phyloP scores from a whole-genome alignment of 2,888 invertebrate genomes.

The Eristalinus aeneus region DNA sequence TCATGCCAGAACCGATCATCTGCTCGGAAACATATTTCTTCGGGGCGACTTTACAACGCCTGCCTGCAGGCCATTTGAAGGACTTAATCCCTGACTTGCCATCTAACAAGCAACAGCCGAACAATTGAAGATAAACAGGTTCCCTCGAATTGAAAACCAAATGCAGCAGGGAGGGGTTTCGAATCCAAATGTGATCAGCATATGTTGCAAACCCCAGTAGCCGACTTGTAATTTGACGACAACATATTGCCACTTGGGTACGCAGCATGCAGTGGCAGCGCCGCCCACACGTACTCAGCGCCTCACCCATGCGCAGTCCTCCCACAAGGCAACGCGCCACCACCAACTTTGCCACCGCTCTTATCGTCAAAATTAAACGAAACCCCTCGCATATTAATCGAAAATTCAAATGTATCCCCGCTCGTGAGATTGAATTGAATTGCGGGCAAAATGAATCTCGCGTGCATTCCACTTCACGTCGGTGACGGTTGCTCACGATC shows the following conservation, averaged over 20 bases:
- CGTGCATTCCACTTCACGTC: background rate
- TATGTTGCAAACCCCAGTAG: background rate
- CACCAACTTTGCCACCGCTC: background rate
- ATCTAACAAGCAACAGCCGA: no score
- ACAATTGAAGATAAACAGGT: no score
- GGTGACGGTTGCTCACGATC: conserved; percentile 23
- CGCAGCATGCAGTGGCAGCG: background rate
- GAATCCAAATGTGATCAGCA: background rate
- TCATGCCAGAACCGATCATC: no score
- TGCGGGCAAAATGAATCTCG: background rate
- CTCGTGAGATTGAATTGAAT: background rate
- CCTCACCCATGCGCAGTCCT: background rate
- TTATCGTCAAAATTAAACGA: background rate
- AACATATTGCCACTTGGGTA: background rate
- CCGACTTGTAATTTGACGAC: background rate
- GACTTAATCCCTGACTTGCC: no score
- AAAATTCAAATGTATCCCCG: background rate
- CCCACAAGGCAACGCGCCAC: background rate
- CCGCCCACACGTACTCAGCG: background rate
- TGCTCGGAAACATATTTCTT: no score
- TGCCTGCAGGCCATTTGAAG: no score
- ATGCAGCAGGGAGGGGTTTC: background rate
- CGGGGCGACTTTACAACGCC: no score
- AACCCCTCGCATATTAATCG: background rate
- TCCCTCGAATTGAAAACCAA: background rate